phyloP scores from a whole-genome alignment of 2,888 invertebrate species.

The Entomobrya proxima region DNA sequence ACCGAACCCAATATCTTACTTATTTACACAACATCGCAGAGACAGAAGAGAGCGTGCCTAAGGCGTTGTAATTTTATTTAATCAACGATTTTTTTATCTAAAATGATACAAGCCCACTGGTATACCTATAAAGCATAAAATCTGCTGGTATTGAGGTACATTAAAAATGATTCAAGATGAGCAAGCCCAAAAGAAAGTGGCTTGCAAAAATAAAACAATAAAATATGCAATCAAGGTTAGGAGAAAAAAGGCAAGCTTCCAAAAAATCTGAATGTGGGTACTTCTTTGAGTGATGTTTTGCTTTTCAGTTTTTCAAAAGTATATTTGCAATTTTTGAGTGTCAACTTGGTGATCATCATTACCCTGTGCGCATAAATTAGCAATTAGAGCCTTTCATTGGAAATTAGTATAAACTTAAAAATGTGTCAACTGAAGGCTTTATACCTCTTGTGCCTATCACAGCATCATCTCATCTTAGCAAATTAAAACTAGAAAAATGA shows the following conservation, averaged over 20 bases:
- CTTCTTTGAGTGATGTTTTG: conserved; percentile 10
- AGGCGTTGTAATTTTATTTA: conserved; percentile 32
- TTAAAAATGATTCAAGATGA: not conserved
- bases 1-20: conserved; percentile 26
- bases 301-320: not conserved
- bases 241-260: conserved; percentile 27
- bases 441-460: too few relatives aligned
- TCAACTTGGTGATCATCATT: not conserved
- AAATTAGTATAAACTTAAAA: too few relatives aligned
- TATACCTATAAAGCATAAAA: too few relatives aligned
- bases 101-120: not conserved
- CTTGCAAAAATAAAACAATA: conserved; percentile 12
- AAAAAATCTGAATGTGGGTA: not conserved
- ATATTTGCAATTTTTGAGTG: not conserved
- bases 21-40: not conserved
- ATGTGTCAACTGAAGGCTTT: too few relatives aligned
- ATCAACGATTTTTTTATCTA: conserved; percentile 22
- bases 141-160: not conserved
- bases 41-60: conserved; percentile 32
- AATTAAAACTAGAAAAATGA: too few relatives aligned
- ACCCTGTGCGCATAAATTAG: not conserved
- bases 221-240: conserved; percentile 34
- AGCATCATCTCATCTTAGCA: too few relatives aligned
- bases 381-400: not conserved
- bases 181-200: too few relatives aligned